Conservation (phyloP, 2,797 vertebrate species). For the Masticophis lateralis region DNA sequence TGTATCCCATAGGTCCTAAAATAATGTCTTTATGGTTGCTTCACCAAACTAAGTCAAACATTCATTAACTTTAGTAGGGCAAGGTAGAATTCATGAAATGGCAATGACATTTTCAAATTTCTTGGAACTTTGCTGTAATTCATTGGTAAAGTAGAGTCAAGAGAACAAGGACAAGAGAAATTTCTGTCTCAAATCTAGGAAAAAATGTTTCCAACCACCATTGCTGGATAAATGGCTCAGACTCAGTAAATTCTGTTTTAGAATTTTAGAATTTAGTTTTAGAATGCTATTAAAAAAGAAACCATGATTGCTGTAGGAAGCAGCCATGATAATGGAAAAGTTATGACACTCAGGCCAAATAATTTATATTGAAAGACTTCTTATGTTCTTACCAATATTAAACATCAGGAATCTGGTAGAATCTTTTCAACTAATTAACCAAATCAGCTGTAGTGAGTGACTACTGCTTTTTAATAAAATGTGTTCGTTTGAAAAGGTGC, state of each 20-base stretch:
- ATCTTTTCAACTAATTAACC: neutral
- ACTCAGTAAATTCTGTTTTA: neutral
- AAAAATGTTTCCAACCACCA: neutral
- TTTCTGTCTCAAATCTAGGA: neutral
- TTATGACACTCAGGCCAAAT: neutral
- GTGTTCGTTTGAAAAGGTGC: neutral
- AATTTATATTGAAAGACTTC: neutral
- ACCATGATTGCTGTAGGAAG: neutral
- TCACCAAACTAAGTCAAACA: neutral
- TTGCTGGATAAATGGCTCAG: neutral
- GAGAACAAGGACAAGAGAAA: neutral
- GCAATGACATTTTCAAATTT: neutral
- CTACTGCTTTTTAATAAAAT: neutral
- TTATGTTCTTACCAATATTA: neutral
- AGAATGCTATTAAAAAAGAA: neutral
- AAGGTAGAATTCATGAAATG: neutral
- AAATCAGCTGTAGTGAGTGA: neutral
- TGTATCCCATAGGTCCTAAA: conserved; percentile 4
- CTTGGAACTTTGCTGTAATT: neutral
- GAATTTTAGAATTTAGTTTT: neutral
- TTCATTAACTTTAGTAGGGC: neutral
- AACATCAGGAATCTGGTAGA: neutral
- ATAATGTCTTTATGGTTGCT: conserved; percentile 14
- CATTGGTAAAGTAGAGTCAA: neutral
- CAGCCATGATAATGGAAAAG: neutral